These are phyloP conservation scores for Hipparchia sbordonii DNA, from an alignment of 2,888 invertebrate species.

Conservation along the genomic window DNA sequence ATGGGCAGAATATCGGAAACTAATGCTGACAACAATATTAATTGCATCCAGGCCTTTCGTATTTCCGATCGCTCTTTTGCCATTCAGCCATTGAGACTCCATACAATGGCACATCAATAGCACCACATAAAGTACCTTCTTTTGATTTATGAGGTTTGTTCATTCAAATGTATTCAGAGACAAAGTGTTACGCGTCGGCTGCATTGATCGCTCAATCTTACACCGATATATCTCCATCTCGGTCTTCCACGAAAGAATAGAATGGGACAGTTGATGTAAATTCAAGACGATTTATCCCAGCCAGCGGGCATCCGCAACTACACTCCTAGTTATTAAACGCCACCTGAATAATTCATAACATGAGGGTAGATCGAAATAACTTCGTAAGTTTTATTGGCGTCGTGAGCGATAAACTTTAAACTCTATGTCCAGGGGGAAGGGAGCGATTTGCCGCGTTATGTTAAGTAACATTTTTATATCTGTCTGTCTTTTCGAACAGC, in stretches of 20 bases:
- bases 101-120: constrained; percentile 15
- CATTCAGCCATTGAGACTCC: neutral
- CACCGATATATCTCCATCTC: constrained; percentile 45
- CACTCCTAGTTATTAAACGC: constrained; percentile 74
- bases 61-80: constrained; percentile 10
- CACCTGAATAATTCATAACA: constrained; percentile 78
- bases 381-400: constrained; percentile 53
- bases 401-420: constrained; percentile 53
- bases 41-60: neutral
- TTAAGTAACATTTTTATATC: constrained; percentile 47
- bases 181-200: constrained; percentile 45
- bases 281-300: constrained; percentile 47
- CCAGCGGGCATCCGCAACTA: constrained; percentile 54
- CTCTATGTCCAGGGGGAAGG: constrained; percentile 54
- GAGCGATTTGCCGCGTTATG: constrained; percentile 46
- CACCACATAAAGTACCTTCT: constrained; percentile 31
- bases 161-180: constrained; percentile 44
- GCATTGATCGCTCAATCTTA: constrained; percentile 47
- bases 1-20: constrained; percentile 7
- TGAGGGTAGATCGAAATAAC: constrained; percentile 71
- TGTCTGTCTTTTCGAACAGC: constrained; percentile 45
- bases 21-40: neutral
- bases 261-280: constrained; percentile 49
- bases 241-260: constrained; percentile 49
- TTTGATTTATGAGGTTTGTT: constrained; percentile 38